Evolutionary conservation across 64 coral and sea anemone genomes (phyloP).

Genomic region (Acropora tenuis): DNA sequence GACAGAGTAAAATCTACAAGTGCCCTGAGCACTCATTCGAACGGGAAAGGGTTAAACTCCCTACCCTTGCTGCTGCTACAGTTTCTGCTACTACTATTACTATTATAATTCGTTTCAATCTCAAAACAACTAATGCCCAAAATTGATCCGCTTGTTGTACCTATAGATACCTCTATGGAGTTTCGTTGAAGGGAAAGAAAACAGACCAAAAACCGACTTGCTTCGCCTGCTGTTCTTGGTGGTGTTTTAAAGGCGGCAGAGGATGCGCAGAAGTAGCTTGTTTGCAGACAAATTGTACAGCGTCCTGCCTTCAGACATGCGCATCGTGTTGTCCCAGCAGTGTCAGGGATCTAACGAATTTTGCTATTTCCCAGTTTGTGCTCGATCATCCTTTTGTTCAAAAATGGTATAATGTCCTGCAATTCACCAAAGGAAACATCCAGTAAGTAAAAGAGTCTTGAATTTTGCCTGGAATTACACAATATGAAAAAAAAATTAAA

Average conservation of each 20-base stretch:
- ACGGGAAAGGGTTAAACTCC: too few species aligned
- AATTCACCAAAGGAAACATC: slow-evolving; percentile 68
- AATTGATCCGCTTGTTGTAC: background rate
- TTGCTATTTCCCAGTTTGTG: slow-evolving; percentile 32
- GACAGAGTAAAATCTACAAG: too few species aligned
- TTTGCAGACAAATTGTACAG: slow-evolving; percentile 44
- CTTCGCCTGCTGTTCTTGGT: slow-evolving; percentile 68
- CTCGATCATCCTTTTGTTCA: slow-evolving; percentile 56
- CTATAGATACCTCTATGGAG: slow-evolving; percentile 11
- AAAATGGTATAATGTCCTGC: slow-evolving; percentile 74
- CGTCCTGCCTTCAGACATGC: slow-evolving; percentile 63
- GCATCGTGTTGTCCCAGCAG: slow-evolving; percentile 54
- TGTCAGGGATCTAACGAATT: slow-evolving; percentile 53
- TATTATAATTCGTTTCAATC: too few species aligned
- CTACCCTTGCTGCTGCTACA: too few species aligned
- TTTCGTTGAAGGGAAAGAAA: slow-evolving; percentile 55
- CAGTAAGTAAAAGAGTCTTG: slow-evolving; percentile 28
- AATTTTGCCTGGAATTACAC: too few species aligned
- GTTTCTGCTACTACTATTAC: too few species aligned
- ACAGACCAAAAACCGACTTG: slow-evolving; percentile 48
- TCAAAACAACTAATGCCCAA: too few species aligned
- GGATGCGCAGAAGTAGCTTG: slow-evolving; percentile 57
- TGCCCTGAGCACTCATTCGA: too few species aligned
- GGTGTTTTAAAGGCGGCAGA: slow-evolving; percentile 71
- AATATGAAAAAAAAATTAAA: too few species aligned